These are phyloP conservation scores for Nothobranchius kuhntae DNA, from an alignment of 2,113 vertebrate genomes.

Conservation along the genomic window DNA sequence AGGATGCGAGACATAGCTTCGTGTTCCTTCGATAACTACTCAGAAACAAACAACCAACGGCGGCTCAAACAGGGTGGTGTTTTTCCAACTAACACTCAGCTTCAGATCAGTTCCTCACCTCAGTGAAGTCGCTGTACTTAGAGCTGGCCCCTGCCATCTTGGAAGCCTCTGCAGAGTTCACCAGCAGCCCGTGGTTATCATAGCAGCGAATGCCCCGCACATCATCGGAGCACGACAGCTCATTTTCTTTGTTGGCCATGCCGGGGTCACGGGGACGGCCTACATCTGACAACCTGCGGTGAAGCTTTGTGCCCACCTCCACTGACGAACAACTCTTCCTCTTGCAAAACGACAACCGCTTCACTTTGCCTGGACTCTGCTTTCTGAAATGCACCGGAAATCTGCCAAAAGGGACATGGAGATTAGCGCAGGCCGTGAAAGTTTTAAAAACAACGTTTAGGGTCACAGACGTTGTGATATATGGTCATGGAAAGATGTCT, in stretches of 20 bases:
- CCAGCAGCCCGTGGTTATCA: constrained; percentile 81
- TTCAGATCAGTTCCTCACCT: constrained; percentile 76
- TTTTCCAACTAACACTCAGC: not conserved
- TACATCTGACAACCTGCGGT: constrained; percentile 60
- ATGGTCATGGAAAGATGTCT: constrained; percentile 42
- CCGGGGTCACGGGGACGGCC: constrained; percentile 80
- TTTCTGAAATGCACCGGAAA: constrained; percentile 70
- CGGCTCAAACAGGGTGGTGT: not conserved
- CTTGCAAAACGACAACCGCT: constrained; percentile 64
- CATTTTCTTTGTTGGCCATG: constrained; percentile 99
- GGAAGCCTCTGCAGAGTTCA: constrained; percentile 85
- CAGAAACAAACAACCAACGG: not conserved
- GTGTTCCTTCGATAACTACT: constrained; percentile 95
- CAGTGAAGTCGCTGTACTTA: constrained; percentile 91
- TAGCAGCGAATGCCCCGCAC: constrained; percentile 83
- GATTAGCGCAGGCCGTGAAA: not conserved
- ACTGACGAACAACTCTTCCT: constrained; percentile 63
- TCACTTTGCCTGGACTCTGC: constrained; percentile 69
- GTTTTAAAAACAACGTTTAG: not conserved
- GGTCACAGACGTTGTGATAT: constrained; percentile 22
- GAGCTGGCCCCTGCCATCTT: constrained; percentile 83
- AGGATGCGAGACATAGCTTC: constrained; percentile 94
- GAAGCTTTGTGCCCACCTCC: constrained; percentile 65
- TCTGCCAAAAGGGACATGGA: constrained; percentile 50
- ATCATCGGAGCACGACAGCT: constrained; percentile 90